A percentile compares a stretch with the other conserved stretches of the same genome.
phyloP scores from a whole-genome alignment of 2,888 invertebrate species.

The Zygothrica quintamaculata region DNA sequence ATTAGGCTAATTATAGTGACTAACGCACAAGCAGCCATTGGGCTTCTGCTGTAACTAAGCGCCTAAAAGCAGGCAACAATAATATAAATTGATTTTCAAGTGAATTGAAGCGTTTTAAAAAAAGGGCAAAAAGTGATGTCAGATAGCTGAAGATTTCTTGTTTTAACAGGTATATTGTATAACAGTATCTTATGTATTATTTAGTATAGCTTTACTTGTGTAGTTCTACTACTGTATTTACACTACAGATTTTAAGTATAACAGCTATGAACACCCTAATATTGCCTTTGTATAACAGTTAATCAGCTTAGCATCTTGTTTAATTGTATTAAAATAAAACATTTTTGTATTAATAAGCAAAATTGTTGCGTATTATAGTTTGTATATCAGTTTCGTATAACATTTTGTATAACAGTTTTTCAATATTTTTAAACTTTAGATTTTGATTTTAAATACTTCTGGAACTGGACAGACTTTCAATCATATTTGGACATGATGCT shows the following conservation, averaged over 20 bases:
- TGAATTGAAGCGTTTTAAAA: constrained; percentile 8
- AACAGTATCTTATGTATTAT: background rate
- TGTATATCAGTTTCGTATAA: constrained; percentile 10
- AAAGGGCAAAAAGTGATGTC: too few relatives aligned
- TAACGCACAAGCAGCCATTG: constrained; percentile 53
- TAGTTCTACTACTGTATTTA: too few relatives aligned
- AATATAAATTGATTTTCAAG: constrained; percentile 63
- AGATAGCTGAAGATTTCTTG: too few relatives aligned
- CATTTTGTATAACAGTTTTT: constrained; percentile 12
- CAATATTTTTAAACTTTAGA: constrained; percentile 86
- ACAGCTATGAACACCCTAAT: constrained; percentile 1
- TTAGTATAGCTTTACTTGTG: too few relatives aligned
- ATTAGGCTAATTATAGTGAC: constrained; percentile 64
- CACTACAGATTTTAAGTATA: constrained; percentile 1
- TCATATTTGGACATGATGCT: constrained; percentile 98
- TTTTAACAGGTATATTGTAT: constrained; percentile 11
- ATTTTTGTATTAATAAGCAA: background rate
- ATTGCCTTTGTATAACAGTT: constrained; percentile 12
- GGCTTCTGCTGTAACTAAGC: constrained; percentile 44
- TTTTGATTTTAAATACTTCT: constrained; percentile 96
- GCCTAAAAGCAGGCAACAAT: constrained; percentile 63
- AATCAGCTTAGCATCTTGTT: too few relatives aligned
- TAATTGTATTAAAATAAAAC: too few relatives aligned
- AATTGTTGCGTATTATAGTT: background rate
- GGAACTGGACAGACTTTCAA: constrained; percentile 99